phyloP scores from a whole-genome alignment of 1,140 invertebrate genomes.

The Eufriesea mexicana region DNA sequence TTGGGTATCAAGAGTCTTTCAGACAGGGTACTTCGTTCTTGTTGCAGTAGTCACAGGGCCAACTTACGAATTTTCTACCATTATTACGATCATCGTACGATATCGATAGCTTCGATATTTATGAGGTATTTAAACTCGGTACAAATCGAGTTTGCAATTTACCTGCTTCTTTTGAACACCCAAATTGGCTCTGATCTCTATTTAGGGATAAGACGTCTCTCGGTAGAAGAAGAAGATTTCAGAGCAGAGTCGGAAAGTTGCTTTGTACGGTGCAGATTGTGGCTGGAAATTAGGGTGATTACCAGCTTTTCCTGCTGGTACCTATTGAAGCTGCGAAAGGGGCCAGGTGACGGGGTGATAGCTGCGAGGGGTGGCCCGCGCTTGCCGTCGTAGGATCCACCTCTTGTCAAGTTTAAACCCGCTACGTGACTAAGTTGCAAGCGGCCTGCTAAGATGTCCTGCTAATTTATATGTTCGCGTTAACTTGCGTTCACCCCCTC shows the following conservation, averaged over 20 bases:
- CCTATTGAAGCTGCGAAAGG: slow-evolving; percentile 33
- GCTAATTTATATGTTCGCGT: slow-evolving; percentile 83
- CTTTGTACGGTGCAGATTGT: not conserved
- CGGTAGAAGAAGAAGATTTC: not conserved
- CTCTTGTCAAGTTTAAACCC: slow-evolving; percentile 82
- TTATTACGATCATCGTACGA: not conserved
- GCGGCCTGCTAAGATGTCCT: slow-evolving; percentile 82
- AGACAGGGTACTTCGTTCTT: not conserved
- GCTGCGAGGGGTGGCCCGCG: slow-evolving; percentile 35
- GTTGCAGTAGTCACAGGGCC: not conserved
- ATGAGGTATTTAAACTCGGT: no score
- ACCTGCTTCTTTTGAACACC: no score
- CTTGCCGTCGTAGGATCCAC: slow-evolving; percentile 66
- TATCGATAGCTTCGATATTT: no score
- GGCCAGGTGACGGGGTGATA: slow-evolving; percentile 61
- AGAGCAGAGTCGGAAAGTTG: not conserved
- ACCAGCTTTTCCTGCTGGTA: slow-evolving; percentile 32
- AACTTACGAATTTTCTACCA: not conserved
- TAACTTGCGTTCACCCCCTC: slow-evolving; percentile 78
- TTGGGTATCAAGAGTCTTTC: not conserved
- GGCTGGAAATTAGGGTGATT: slow-evolving; percentile 38
- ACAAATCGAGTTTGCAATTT: no score
- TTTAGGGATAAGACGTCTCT: not conserved
- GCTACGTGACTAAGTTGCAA: slow-evolving; percentile 82
- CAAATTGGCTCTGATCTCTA: not conserved